Evolutionary conservation across 2,888 invertebrate genomes (phyloP).

Genomic region (Melanostoma mellinum): DNA sequence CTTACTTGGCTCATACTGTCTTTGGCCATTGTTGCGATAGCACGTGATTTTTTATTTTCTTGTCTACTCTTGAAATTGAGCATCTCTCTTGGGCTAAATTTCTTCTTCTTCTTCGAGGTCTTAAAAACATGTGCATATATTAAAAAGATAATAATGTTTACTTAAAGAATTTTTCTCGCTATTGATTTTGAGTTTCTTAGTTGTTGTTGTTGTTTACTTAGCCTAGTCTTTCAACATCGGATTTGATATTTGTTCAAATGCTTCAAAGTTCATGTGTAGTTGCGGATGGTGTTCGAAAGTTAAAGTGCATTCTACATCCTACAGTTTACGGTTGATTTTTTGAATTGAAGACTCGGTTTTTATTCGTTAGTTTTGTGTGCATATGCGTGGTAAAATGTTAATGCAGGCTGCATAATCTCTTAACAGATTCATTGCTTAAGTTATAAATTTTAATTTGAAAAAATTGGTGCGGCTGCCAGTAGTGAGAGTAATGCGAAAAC

Average conservation of each 20-base stretch:
- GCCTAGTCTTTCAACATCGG: slow-evolving; percentile 3
- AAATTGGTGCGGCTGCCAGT: slow-evolving; percentile 30
- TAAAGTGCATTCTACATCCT: slow-evolving; percentile 42
- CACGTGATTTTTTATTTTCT: slow-evolving; percentile 77
- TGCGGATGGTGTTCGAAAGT: slow-evolving; percentile 49
- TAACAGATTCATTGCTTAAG: background rate
- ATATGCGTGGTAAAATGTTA: background rate
- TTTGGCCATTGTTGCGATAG: slow-evolving; percentile 80
- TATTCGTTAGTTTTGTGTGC: background rate
- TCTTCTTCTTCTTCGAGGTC: slow-evolving; percentile 36
- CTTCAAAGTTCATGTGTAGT: slow-evolving; percentile 32
- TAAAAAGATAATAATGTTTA: slow-evolving; percentile 31
- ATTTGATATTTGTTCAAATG: slow-evolving; percentile 32
- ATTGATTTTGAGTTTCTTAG: slow-evolving; percentile 20
- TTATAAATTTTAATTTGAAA: slow-evolving; percentile 6
- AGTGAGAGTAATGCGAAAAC: slow-evolving; percentile 63
- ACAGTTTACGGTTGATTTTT: slow-evolving; percentile 1
- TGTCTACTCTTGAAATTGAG: slow-evolving; percentile 12
- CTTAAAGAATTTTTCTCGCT: slow-evolving; percentile 56
- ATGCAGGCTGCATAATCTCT: slow-evolving; percentile 9
- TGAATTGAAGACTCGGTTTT: background rate
- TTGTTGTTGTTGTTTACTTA: slow-evolving; percentile 24
- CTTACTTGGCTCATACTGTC: slow-evolving; percentile 77
- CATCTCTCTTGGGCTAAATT: slow-evolving; percentile 55
- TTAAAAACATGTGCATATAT: slow-evolving; percentile 42